phyloP scores from a whole-genome alignment of 2,888 invertebrate species.

The Drosophila atroscutellata region DNA sequence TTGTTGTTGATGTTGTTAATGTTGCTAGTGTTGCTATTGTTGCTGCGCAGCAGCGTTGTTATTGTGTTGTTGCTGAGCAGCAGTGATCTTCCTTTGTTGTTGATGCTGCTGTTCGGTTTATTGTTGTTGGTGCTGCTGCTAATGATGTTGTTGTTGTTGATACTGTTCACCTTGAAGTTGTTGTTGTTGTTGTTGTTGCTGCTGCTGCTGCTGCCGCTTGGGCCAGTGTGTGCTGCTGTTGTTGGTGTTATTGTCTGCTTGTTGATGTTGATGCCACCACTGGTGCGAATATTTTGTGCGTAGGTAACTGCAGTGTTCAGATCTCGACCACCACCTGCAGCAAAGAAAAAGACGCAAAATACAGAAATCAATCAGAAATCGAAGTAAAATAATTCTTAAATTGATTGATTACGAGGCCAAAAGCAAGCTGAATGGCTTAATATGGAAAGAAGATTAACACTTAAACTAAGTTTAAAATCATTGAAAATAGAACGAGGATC shows the following conservation, averaged over 20 bases:
- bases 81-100: constrained; percentile 39
- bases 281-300: constrained; percentile 85
- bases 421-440: background rate
- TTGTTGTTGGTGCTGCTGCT: constrained; percentile 82
- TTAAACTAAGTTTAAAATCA: background rate
- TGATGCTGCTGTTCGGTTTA: constrained; percentile 51
- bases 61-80: constrained; percentile 53
- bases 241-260: constrained; percentile 39
- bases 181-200: constrained; percentile 63
- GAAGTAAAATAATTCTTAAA: background rate
- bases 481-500: background rate
- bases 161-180: constrained; percentile 61
- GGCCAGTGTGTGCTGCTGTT: constrained; percentile 2
- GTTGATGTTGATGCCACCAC: constrained; percentile 64
- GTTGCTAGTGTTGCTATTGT: constrained; percentile 67
- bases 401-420: background rate
- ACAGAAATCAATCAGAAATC: background rate
- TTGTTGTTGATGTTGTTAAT: constrained; percentile 24
- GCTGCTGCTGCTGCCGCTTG: constrained; percentile 29
- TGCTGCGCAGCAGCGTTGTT: constrained; percentile 64
- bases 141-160: constrained; percentile 44
- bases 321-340: constrained; percentile 93
- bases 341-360: constrained; percentile 2
- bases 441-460: background rate
- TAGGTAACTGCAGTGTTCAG: constrained; percentile 92